Percentiles rank a stretch among this genome's conserved stretches.
Evolutionary conservation across 92 coral and sea anemone species (phyloP).

Genomic region (Zoanthus gigantus): DNA sequence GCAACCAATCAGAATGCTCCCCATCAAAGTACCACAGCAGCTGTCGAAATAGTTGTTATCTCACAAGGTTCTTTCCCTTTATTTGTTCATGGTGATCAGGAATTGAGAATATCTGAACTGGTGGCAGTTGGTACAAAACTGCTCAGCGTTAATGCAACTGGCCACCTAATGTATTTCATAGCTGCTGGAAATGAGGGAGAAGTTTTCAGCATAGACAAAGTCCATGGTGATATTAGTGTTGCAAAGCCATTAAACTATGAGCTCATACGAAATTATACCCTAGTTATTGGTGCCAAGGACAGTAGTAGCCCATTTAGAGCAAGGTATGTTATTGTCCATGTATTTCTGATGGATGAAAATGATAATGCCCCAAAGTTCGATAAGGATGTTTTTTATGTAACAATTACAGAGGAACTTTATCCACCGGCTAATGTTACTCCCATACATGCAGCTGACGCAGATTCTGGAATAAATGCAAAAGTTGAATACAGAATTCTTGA

Average conservation of each 20-base stretch:
- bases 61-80: constrained; percentile 66
- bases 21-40: constrained; percentile 66
- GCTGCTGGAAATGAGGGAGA: constrained; percentile 87
- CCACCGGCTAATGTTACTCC: constrained; percentile 65
- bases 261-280: constrained; percentile 63
- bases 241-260: constrained; percentile 81
- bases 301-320: constrained; percentile 79
- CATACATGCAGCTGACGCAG: constrained; percentile 81
- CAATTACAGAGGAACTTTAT: constrained; percentile 70
- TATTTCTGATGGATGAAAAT: constrained; percentile 79
- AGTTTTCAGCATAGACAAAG: constrained; percentile 76
- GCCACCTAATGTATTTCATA: constrained; percentile 75
- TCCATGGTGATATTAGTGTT: constrained; percentile 71
- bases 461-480: constrained; percentile 78
- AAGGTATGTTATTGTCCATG: constrained; percentile 64
- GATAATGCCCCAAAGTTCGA: constrained; percentile 84
- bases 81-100: constrained; percentile 76
- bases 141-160: constrained; percentile 87
- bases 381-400: constrained; percentile 68
- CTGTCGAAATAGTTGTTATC: constrained; percentile 67
- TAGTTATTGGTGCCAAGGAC: constrained; percentile 87
- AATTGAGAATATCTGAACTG: constrained; percentile 74
- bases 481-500: constrained; percentile 75
- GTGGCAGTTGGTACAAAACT: constrained; percentile 69
- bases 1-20: constrained; percentile 84